phyloP scores from a whole-genome alignment of 2,113 vertebrate species.

The Tetrao urogallus region DNA sequence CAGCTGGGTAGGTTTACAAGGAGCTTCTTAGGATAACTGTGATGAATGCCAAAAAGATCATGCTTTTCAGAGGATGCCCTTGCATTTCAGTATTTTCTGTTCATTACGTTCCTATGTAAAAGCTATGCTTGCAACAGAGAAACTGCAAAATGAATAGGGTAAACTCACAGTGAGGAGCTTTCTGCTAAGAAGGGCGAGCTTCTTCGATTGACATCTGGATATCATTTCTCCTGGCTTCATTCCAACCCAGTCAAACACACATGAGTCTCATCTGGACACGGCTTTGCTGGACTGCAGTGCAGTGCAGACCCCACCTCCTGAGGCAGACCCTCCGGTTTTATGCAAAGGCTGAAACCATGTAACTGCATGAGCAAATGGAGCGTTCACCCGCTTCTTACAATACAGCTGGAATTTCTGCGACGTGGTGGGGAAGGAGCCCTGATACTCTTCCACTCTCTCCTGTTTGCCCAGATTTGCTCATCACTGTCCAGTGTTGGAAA shows the following conservation, averaged over 20 bases:
- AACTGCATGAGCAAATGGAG: not conserved
- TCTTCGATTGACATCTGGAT: not conserved
- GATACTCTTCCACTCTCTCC: not conserved
- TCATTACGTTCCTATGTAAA: not conserved
- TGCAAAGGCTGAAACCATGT: not conserved
- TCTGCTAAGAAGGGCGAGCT: not conserved
- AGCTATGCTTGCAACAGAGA: not conserved
- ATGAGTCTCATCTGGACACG: not conserved
- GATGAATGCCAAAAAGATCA: not conserved
- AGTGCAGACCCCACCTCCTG: not conserved
- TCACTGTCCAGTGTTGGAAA: not conserved
- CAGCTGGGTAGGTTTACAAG: not conserved
- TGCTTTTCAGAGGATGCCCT: not conserved
- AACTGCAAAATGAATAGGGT: not conserved
- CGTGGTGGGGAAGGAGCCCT: not conserved
- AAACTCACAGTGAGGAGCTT: not conserved
- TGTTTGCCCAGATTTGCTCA: not conserved
- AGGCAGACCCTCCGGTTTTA: not conserved
- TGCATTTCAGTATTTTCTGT: not conserved
- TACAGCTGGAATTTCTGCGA: not conserved
- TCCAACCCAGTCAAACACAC: not conserved
- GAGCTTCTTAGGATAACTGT: not conserved
- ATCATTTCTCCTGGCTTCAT: not conserved
- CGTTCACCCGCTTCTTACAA: not conserved
- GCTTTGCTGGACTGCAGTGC: fast-evolving